phyloP scores from a whole-genome alignment of 2,888 invertebrate species.

The Hydrotaea diabolus region DNA sequence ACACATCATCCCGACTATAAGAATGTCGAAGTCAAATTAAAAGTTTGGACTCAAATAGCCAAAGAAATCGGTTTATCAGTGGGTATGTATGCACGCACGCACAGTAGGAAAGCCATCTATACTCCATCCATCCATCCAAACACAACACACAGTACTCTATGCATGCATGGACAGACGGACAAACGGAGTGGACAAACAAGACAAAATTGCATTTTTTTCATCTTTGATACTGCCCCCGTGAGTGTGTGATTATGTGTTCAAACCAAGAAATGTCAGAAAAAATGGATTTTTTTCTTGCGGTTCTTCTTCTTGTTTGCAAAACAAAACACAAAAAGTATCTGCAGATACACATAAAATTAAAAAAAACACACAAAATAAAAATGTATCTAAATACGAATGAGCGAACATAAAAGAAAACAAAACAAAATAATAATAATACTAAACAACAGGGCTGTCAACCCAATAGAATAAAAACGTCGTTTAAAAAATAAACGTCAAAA shows the following conservation, averaged over 20 bases:
- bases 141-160: not conserved
- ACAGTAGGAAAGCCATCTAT: not conserved
- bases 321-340: constrained; percentile 46
- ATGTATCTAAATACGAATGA: constrained; percentile 32
- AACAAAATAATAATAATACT: constrained; percentile 3
- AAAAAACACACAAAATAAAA: constrained; percentile 5
- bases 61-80: constrained; percentile 80
- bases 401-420: not conserved
- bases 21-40: constrained; percentile 79
- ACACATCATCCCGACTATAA: constrained; percentile 80
- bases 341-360: constrained; percentile 39
- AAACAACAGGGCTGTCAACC: constrained; percentile 5
- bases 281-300: too few relatives aligned
- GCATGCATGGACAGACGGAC: not conserved
- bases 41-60: constrained; percentile 79
- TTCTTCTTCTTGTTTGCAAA: not conserved
- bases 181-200: not conserved
- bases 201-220: not conserved
- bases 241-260: not conserved
- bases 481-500: too few relatives aligned
- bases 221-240: not conserved
- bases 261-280: constrained; percentile 38
- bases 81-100: constrained; percentile 74
- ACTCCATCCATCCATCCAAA: not conserved
- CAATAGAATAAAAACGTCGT: not conserved